Conservation (phyloP, 2,113 vertebrate genomes). For the Rhegmatorhina hoffmannsi region DNA sequence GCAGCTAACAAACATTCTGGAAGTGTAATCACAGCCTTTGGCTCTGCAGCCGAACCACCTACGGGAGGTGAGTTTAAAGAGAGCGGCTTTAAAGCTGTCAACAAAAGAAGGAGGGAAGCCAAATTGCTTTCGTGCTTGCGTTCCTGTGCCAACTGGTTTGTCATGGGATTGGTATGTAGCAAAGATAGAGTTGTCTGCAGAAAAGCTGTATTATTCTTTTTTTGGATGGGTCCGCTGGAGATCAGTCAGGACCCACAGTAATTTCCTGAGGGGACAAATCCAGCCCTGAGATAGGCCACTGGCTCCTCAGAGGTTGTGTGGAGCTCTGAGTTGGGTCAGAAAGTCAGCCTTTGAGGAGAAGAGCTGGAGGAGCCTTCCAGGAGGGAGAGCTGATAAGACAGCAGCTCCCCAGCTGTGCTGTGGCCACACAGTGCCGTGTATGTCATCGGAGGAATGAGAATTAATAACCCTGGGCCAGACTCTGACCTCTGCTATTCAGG, state of each 20-base stretch:
- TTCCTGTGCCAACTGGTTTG: constrained; percentile 59
- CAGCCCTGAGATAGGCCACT: constrained; percentile 39
- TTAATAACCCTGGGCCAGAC: constrained; percentile 27
- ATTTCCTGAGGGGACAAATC: constrained; percentile 50
- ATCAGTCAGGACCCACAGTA: constrained; percentile 55
- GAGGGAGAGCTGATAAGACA: constrained; percentile 51
- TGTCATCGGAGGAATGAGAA: constrained; percentile 21
- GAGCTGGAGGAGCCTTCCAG: constrained; percentile 50
- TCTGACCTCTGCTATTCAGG: constrained; percentile 37
- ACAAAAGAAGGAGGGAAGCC: constrained; percentile 64
- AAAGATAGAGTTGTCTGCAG: constrained; percentile 69
- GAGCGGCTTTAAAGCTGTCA: constrained; percentile 75
- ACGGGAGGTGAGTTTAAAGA: constrained; percentile 76
- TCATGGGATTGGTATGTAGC: constrained; percentile 74
- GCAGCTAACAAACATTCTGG: constrained; percentile 74
- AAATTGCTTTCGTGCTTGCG: constrained; percentile 68
- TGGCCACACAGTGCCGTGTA: not conserved
- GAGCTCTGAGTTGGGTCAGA: constrained; percentile 1
- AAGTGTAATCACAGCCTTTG: constrained; percentile 73
- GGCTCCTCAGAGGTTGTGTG: not conserved
- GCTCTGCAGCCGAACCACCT: constrained; percentile 71
- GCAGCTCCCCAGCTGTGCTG: constrained; percentile 52
- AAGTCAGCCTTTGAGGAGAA: constrained; percentile 49
- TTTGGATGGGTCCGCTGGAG: constrained; percentile 53
- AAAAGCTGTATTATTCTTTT: constrained; percentile 65